Evolutionary conservation across 1,140 invertebrate genomes (phyloP), one percentile per base, ranked within the genome.

Genomic region (Drosophila equinoxialis): DNA sequence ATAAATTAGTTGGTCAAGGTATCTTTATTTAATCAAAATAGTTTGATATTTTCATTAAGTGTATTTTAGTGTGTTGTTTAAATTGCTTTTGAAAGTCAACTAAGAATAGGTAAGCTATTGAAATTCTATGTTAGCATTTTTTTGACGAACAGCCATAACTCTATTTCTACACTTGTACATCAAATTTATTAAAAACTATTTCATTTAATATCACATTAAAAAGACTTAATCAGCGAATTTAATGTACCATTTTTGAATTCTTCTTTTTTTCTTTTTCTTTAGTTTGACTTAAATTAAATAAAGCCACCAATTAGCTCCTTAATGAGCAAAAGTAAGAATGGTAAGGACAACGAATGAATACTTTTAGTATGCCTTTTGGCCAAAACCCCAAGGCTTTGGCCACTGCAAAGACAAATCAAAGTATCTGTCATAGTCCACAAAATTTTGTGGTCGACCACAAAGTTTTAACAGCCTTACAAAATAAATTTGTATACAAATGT

Each of bases 391-490:
- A 20, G 57, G 14, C 8, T 20, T 11, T 37, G 6, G 33, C 57
- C 33, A 39, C 17, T 39, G 57, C 33, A 59, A 59, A 35, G 14
- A 59, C 33, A 59, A 59, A 39, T 59, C 6, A 30, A 30, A 59
- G 39, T 37, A 59, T 59, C 33, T 39, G 57, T 59, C 57, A 39
- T 7, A 59, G 17, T 17, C 14, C 33, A 59, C 57, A 17, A 59
- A 59, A 59, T 20, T 6, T 59, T 37, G 33, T 39, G 33, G 57
- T 20, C 30, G 17, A 20, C 33, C 57, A 3, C 57, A 59, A 20
- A 51, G 45, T 51, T 51, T 51, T 51, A 23, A 23, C 45, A 11
- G 45, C 17, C 45, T 23, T 51, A 51, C 45, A 2, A 30, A 30
- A 30, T 30, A 30, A 30, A 30, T 30, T 30, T 30, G 6, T 30